phyloP scores from a whole-genome alignment of 1,140 invertebrate genomes.

The Cherax destructor region DNA sequence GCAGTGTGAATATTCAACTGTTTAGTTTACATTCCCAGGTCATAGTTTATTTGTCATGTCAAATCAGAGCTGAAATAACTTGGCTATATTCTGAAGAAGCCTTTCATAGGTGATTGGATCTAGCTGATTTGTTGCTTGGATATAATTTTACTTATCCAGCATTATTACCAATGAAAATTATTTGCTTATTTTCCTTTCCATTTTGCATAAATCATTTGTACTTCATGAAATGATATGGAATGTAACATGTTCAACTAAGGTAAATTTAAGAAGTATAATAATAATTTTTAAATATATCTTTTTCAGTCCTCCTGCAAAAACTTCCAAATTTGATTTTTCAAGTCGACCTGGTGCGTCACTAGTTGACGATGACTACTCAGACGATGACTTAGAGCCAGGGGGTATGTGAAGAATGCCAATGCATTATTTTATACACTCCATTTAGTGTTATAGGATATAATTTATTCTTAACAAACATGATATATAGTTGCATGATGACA shows the following conservation, averaged over 20 bases:
- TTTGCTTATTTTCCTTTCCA: too few species aligned
- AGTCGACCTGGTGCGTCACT: slow-evolving; percentile 44
- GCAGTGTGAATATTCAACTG: too few species aligned
- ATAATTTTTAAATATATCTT: not conserved
- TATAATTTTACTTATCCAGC: too few species aligned
- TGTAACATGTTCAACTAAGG: not conserved
- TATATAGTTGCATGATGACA: slow-evolving; percentile 1
- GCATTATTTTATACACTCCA: not conserved
- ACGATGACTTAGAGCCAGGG: slow-evolving; percentile 31
- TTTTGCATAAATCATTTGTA: too few species aligned
- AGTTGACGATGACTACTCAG: slow-evolving; percentile 62
- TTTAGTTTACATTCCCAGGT: too few species aligned
- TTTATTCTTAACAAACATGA: slow-evolving; percentile 1
- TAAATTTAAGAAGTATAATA: too few species aligned
- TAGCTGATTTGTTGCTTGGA: too few species aligned
- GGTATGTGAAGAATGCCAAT: not conserved
- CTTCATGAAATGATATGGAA: not conserved
- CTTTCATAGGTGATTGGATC: too few species aligned
- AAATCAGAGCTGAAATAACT: too few species aligned
- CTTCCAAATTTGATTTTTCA: slow-evolving; percentile 62
- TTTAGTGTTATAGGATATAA: not conserved
- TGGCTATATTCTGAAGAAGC: too few species aligned
- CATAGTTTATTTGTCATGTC: too few species aligned
- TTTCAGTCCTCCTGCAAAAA: slow-evolving; percentile 57
- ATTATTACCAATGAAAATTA: too few species aligned